Evolutionary conservation across 2,113 vertebrate genomes (phyloP), one percentile per base, ranked within the genome.

Genomic region (Motacilla tschutschensis): DNA sequence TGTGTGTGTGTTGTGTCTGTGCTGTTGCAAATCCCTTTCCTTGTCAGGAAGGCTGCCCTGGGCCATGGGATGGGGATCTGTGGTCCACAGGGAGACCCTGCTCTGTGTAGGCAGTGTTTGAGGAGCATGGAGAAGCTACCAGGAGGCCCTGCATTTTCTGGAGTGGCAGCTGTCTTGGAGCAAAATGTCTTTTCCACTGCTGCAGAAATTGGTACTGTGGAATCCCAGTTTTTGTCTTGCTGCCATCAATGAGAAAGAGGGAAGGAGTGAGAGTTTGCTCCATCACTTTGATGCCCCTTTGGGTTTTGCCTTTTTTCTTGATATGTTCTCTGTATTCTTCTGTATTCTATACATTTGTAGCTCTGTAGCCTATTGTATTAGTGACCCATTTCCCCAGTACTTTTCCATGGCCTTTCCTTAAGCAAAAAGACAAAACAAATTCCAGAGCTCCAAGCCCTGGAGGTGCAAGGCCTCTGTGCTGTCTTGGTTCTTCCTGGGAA

Each of bases 261-360:
- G 43, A 65, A 50, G 47, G 33, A 54, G 15, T 17, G n/a, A 46
- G 43, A 67, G 29, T 58, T 87, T 79, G 29, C 13, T 51, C n/a
- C 40, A 9, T 70, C 43, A 17, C 43, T 33, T 62, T 1, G 10
- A 17, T 33, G 8, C 5, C 1, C 0, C 0, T 33, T 60, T 33
- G 29, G 14, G 10, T 20, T 74, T 60, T 60, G 55, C 22, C 22
- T 40, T 60, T 60, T 50, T 26, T 26, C 21, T 60, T 40, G n/a
- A 6, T 1, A 20, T 16, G 10, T 16, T 50, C 29, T 50, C 29
- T 75, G 17, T 75, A 19, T 40, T 48, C 28, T 74, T 74, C 14
- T 16, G 21, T 15, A 57, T 25, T 57, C 54, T 17, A 57, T 12
- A 57, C 9, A 57, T n/a, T 13, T 74, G 44, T 26, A 50, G 44